Evolutionary conservation across 1,140 invertebrate species (phyloP).

Genomic region (Acromyrmex charruanus): DNA sequence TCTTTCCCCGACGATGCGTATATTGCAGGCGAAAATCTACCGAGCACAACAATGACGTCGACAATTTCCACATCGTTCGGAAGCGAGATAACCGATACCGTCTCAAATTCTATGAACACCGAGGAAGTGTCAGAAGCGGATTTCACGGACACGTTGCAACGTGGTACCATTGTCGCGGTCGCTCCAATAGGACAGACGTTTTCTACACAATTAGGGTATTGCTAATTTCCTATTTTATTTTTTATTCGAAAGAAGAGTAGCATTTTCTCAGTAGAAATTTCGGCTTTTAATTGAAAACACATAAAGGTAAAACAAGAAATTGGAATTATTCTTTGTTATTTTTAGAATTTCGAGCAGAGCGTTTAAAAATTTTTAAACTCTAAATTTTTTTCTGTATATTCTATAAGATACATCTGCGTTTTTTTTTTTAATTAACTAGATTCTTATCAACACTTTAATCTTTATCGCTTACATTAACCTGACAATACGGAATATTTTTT

Average conservation of each 20-base stretch:
- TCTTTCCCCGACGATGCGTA: constrained; percentile 4
- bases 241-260: not conserved
- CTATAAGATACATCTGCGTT: not conserved
- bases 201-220: constrained; percentile 48
- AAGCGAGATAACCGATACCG: constrained; percentile 20
- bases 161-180: not conserved
- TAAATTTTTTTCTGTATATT: not conserved
- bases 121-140: constrained; percentile 45
- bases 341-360: not conserved
- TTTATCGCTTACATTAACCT: not conserved
- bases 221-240: not conserved
- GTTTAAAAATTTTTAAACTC: not conserved
- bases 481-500: no score
- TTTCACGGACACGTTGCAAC: constrained; percentile 30
- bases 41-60: constrained; percentile 1
- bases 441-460: not conserved
- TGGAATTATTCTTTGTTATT: not conserved
- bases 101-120: constrained; percentile 66
- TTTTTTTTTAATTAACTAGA: not conserved
- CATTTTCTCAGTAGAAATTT: not conserved
- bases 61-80: constrained; percentile 7
- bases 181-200: constrained; percentile 25
- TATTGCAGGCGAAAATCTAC: constrained; percentile 59
- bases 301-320: not conserved
- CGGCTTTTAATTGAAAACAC: not conserved